Base-by-base conservation (phyloP, 2,888 invertebrate genomes). In the Crematogaster levior region DNA sequence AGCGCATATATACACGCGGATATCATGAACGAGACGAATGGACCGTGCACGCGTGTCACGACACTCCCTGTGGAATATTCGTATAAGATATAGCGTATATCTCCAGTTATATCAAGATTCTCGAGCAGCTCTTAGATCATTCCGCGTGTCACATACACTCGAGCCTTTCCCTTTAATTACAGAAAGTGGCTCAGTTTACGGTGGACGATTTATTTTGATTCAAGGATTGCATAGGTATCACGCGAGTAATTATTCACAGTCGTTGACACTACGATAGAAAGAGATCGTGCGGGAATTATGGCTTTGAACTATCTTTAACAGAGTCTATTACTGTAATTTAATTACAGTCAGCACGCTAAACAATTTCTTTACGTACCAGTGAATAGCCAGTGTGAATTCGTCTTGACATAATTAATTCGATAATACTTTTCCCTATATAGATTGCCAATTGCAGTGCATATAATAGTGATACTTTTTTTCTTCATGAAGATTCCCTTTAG, bases 141-240 rank as follows among this genome's bases (percentile, higher is more conserved):
- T 60, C 60, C 61, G 34, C 27, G 43, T 43, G 27, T 9, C 70
- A 15, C 66, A 34, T 51, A 27, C 43, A 73, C 37, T 48, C 46
- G 68, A 2, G 56, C 37, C 56, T 77, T 77, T 34, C 77, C 56
- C 68, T 77, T 77, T 77, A 77, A 77, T 77, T 77, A 77, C 68
- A 56, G 68, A 77, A 68, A 77, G 68, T 77, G 77, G 30, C 51
- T 75, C 75, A 65, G 51, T 75, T 63, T 63, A 75, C 75, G 65
- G 51, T 48, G 51, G 65, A 34, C 77, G 77, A 77, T 77, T 77
- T 77, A 77, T 77, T 77, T 56, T 66, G 77, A 77, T 77, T 77
- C 77, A 56, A 77, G 56, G 40, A 46, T 53, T 66, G 65, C 65
- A n/a, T 12, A 30, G 7, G 43, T 46, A 60, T 73, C 73, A 77